phyloP scores from a whole-genome alignment of 2,888 invertebrate species.

The Leptinotarsa haldemani region DNA sequence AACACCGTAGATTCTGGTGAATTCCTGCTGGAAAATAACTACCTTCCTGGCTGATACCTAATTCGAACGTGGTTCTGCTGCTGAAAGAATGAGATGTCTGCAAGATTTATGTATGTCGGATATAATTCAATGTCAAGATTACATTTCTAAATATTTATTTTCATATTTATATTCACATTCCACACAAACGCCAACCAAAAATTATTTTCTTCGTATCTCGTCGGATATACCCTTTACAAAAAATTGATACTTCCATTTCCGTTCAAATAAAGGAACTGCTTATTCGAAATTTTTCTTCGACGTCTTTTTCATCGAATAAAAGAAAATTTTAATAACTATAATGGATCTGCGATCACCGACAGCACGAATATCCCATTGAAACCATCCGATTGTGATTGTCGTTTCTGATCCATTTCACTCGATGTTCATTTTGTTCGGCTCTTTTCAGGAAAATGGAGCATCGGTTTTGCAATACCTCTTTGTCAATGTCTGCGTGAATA shows the following conservation, averaged over 20 bases:
- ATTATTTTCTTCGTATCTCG: no score
- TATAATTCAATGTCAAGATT: no score
- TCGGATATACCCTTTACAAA: no score
- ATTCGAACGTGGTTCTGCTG: no score
- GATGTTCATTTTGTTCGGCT: constrained; percentile 51
- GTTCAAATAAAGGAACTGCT: constrained; percentile 37
- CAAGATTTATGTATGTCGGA: no score
- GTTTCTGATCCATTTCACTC: constrained; percentile 56
- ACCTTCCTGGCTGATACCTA: no score
- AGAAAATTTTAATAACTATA: constrained; percentile 55
- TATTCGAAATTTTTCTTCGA: constrained; percentile 35
- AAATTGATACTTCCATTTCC: constrained; percentile 19
- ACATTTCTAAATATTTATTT: no score
- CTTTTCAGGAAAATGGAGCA: constrained; percentile 47
- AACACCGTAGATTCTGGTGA: no score
- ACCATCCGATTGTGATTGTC: constrained; percentile 51
- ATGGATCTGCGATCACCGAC: constrained; percentile 49
- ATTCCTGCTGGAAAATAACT: no score
- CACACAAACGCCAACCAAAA: no score
- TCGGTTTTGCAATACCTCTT: constrained; percentile 38
- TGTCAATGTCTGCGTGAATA: constrained; percentile 24
- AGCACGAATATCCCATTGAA: constrained; percentile 39
- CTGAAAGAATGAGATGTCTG: no score
- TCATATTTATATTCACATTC: no score
- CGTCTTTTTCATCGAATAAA: constrained; percentile 44